Evolutionary conservation across 2,888 invertebrate genomes (phyloP), one percentile per base, ranked within the genome.

Genomic region (Steinernema hermaphroditum): DNA sequence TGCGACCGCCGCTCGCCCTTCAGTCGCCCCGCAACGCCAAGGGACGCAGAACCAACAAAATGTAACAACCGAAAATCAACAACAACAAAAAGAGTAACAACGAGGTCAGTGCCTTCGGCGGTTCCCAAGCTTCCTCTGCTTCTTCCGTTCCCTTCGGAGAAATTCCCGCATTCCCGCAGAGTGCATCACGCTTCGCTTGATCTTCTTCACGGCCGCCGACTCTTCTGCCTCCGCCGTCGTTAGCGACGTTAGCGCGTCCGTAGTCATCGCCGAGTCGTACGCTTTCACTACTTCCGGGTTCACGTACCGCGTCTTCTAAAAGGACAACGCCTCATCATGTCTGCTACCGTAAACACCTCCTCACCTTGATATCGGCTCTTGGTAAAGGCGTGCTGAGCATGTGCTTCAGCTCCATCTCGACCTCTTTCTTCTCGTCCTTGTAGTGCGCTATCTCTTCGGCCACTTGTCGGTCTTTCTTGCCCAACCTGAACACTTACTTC

Each of bases 381-480:
- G 69, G 69, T 4, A 69, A 27, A 1, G 69, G 69, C 43, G 29
- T n/a, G 27, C 22, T 27, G 44, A 69, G 49, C 69, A 69, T 22
- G 29, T 44, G 46, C 41, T 69, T 37, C 43, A 69, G n/a, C 14
- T 69, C 29, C 8, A 43, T n/a, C 14, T 69, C 69, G 24, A 49
- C 69, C 16, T 37, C 27, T 37, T 69, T 69, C 4, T 29, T 24
- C 16, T 69, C 69, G n/a, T 22, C 16, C 49, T 41, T 69, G 46
- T 46, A 69, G 24, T 69, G 44, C 27, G 44, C 44, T 14, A 27
- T 43, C 14, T 44, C 49, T 2, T 44, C 27, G n/a, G 44, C 69
- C 16, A 62, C 62, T n/a, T 62, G 62, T 16, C 62, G 62, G 34
- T 62, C 62, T 19, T 62, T 62, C 32, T 62, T 62, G 14, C 62